These are phyloP conservation scores for Napeogenes sylphis DNA, from an alignment of 2,888 invertebrate species.

Conservation along the genomic window DNA sequence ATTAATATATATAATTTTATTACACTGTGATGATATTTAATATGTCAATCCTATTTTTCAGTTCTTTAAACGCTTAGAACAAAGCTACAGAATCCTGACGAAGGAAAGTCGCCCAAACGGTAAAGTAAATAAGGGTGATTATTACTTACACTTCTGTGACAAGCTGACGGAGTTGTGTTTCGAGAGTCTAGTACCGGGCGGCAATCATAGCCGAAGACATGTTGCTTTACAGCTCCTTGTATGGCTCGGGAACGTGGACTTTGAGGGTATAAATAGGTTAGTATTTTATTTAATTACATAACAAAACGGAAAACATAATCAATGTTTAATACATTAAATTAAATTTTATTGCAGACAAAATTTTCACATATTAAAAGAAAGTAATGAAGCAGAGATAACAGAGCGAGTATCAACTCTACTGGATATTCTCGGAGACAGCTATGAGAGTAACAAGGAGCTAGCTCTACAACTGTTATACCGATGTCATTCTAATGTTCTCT, in stretches of 20 bases:
- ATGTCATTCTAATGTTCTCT: constrained; percentile 47
- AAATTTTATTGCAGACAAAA: neutral
- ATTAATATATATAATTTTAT: neutral
- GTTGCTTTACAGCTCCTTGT: constrained; percentile 77
- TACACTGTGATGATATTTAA: no score
- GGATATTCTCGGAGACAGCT: constrained; percentile 82
- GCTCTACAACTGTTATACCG: constrained; percentile 77
- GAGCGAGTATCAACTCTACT: constrained; percentile 62
- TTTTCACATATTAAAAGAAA: neutral
- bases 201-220: constrained; percentile 79
- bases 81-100: constrained; percentile 50
- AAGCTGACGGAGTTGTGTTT: constrained; percentile 72
- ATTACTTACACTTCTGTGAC: constrained; percentile 67
- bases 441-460: constrained; percentile 85
- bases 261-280: constrained; percentile 32
- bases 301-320: neutral
- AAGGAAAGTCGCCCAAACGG: constrained; percentile 31
- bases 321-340: neutral
- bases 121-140: constrained; percentile 25
- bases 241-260: constrained; percentile 43
- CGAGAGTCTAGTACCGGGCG: constrained; percentile 77
- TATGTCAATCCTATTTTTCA: constrained; percentile 29
- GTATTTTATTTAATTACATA: neutral
- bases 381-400: neutral
- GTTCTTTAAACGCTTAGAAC: constrained; percentile 60